Conservation (phyloP, 2,113 vertebrate species). For the Paradisaea rubra region DNA sequence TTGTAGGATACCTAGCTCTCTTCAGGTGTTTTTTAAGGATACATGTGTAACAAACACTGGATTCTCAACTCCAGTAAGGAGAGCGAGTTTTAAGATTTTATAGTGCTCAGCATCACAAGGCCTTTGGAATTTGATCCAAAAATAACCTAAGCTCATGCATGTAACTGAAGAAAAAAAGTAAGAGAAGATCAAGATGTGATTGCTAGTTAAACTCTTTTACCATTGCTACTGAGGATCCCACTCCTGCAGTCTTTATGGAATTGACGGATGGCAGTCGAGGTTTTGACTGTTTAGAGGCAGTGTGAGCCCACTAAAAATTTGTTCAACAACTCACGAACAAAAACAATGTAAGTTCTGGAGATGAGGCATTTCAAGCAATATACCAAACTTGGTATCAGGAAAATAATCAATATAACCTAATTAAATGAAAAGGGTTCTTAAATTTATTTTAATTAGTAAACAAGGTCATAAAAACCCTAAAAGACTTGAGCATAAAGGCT, state of each 20-base stretch:
- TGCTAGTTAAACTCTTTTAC: not conserved
- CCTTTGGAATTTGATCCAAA: not conserved
- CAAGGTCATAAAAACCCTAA: not conserved
- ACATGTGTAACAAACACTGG: not conserved
- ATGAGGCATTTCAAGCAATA: not conserved
- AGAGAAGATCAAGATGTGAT: not conserved
- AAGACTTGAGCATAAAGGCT: not conserved
- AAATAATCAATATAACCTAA: not conserved
- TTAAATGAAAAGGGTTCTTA: not conserved
- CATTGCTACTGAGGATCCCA: not conserved
- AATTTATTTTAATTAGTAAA: not conserved
- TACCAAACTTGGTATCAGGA: not conserved
- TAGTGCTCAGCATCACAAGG: not conserved
- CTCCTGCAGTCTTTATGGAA: not conserved
- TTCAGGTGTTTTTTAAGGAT: not conserved
- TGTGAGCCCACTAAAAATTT: not conserved
- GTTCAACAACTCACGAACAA: not conserved
- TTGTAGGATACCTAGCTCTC: not conserved
- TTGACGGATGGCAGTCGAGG: accelerated
- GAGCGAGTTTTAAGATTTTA: not conserved
- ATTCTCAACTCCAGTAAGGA: not conserved
- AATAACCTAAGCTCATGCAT: not conserved
- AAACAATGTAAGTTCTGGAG: not conserved
- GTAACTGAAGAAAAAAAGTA: not conserved
- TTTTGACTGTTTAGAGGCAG: not conserved